These are phyloP conservation scores for Lasius fuliginosus DNA, from an alignment of 2,888 invertebrate genomes.

Conservation along the genomic window DNA sequence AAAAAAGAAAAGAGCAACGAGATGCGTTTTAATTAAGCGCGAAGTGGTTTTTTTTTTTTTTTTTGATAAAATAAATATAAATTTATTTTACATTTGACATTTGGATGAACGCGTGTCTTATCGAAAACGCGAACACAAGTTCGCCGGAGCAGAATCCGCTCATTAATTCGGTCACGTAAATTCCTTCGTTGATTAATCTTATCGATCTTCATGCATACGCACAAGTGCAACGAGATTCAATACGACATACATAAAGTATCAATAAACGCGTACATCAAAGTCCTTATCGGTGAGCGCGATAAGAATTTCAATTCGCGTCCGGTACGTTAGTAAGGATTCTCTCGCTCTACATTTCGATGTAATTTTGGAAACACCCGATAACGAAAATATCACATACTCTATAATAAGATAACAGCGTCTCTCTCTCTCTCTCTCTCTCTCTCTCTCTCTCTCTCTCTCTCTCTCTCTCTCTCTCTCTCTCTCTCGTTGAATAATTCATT, in stretches of 20 bases:
- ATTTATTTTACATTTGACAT: slow-evolving; percentile 6
- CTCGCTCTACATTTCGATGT: not conserved
- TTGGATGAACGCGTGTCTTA: not conserved
- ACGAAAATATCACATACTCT: not conserved
- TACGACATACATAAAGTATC: not conserved
- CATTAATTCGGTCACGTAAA: slow-evolving; percentile 12
- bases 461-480: too few species aligned
- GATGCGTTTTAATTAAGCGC: not conserved
- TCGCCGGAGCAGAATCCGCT: not conserved
- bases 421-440: not conserved
- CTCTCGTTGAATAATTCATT: slow-evolving; percentile 16
- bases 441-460: too few species aligned
- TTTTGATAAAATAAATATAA: not conserved
- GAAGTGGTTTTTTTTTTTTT: not conserved
- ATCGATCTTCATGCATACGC: not conserved
- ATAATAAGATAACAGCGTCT: not conserved
- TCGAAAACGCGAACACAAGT: not conserved
- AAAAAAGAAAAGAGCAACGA: not conserved
- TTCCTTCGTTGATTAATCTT: slow-evolving; percentile 22
- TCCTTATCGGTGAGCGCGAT: not conserved
- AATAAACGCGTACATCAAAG: not conserved
- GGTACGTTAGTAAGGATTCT: not conserved
- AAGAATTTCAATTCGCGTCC: not conserved
- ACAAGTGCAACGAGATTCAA: slow-evolving; percentile 13
- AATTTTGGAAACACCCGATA: not conserved